phyloP scores from a whole-genome alignment of 2,797 vertebrate genomes.

The Rhinatrema bivittatum region DNA sequence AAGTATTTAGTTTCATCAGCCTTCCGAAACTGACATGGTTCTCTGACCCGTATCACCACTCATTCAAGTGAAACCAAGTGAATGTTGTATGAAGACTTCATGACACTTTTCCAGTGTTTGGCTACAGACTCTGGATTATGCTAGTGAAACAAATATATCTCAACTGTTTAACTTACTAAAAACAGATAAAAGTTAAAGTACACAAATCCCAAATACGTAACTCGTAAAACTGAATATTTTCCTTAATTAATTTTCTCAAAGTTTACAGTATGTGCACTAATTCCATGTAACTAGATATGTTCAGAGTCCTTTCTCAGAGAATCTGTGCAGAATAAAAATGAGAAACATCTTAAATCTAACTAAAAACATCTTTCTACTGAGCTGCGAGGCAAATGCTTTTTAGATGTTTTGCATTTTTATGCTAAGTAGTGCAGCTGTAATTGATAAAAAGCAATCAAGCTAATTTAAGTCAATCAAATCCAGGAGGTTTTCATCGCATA shows the following conservation, averaged over 20 bases:
- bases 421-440: conserved; percentile 62
- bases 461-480: conserved; percentile 70
- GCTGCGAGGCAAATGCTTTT: conserved; percentile 66
- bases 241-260: conserved; percentile 65
- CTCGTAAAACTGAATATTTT: conserved; percentile 59
- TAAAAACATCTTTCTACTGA: conserved; percentile 60
- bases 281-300: conserved; percentile 63
- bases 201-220: conserved; percentile 45
- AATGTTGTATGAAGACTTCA: conserved; percentile 27
- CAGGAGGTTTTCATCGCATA: conserved; percentile 65
- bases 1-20: conserved; percentile 27
- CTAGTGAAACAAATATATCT: conserved; percentile 42
- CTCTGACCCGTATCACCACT: conserved; percentile 28
- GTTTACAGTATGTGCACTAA: conserved; percentile 66
- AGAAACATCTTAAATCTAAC: conserved; percentile 66
- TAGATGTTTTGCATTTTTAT: conserved; percentile 69
- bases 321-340: conserved; percentile 62
- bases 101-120: conserved; percentile 33
- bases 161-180: conserved; percentile 51
- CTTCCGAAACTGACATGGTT: conserved; percentile 25
- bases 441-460: conserved; percentile 70
- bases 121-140: conserved; percentile 34
- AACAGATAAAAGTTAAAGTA: conserved; percentile 48
- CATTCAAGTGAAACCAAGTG: conserved; percentile 25
- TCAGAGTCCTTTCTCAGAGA: conserved; percentile 58